A percentile compares a stretch with the other conserved stretches of the same genome.
These are phyloP conservation scores for Cariama cristata DNA, from an alignment of 2,113 vertebrate genomes.

Conservation along the genomic window DNA sequence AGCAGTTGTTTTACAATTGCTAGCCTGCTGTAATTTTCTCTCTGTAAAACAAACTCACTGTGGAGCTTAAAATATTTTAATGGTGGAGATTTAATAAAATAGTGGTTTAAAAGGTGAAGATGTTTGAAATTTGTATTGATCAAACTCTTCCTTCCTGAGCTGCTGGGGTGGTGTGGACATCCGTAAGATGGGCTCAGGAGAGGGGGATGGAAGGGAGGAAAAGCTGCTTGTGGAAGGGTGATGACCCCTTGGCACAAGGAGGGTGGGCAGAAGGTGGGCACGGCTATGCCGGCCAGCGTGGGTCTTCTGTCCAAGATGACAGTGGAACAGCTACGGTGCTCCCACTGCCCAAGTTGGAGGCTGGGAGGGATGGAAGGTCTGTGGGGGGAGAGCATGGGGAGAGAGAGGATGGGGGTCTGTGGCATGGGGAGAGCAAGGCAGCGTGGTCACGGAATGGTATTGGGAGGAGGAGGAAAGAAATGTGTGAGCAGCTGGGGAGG, in stretches of 20 bases:
- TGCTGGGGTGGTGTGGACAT: not conserved
- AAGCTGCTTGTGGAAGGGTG: not conserved
- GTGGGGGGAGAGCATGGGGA: too few species aligned
- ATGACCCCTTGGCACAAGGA: not conserved
- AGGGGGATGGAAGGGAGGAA: too few species aligned
- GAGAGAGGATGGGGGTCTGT: too few species aligned
- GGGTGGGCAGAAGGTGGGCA: not conserved
- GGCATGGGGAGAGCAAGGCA: not conserved
- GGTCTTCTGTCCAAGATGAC: too few species aligned
- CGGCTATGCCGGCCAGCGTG: accelerated
- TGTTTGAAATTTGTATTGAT: not conserved
- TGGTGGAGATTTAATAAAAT: not conserved
- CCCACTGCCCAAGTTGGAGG: not conserved
- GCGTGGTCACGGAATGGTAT: accelerated
- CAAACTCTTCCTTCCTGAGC: not conserved
- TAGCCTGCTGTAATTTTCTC: not conserved
- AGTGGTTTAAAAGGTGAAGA: not conserved
- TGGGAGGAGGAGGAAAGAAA: not conserved
- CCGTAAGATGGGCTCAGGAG: not conserved
- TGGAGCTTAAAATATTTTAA: not conserved
- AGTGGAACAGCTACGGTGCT: not conserved
- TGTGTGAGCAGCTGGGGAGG: not conserved
- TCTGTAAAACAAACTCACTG: not conserved
- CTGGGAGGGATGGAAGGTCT: not conserved
- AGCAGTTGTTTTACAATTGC: not conserved